phyloP scores from a whole-genome alignment of 1,140 invertebrate genomes.

The Chelonus insularis region DNA sequence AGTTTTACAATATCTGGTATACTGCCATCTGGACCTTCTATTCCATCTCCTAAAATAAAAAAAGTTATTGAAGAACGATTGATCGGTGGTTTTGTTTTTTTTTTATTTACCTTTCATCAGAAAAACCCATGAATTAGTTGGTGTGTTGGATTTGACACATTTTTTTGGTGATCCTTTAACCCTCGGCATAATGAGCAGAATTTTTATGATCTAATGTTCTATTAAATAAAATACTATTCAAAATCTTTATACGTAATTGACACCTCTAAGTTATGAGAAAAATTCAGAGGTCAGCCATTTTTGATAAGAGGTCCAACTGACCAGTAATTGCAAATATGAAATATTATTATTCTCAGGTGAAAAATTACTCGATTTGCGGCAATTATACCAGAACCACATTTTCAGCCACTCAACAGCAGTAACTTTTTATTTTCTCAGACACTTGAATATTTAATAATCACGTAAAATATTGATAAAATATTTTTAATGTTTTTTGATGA shows the following conservation, averaged over 20 bases:
- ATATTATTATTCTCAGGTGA: background rate
- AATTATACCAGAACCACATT: constrained; percentile 1
- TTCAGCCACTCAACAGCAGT: background rate
- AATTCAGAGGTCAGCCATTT: constrained; percentile 43
- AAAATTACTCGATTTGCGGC: background rate
- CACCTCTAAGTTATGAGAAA: too few relatives aligned
- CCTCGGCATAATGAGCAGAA: constrained; percentile 56
- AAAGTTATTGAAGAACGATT: constrained; percentile 18
- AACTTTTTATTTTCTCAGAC: too few relatives aligned
- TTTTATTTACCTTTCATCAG: constrained; percentile 64
- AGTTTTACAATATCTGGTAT: constrained; percentile 75
- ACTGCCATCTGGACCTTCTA: constrained; percentile 61
- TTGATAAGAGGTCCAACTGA: constrained; percentile 23
- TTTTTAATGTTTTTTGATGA: background rate
- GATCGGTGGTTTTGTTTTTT: constrained; percentile 17
- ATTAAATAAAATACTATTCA: constrained; percentile 32
- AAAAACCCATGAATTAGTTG: constrained; percentile 69
- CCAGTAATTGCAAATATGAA: constrained; percentile 2
- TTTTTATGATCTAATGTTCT: constrained; percentile 15
- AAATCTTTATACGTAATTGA: too few relatives aligned
- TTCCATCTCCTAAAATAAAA: constrained; percentile 51
- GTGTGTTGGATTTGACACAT: constrained; percentile 57
- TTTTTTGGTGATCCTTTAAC: constrained; percentile 63
- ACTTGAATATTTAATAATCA: too few relatives aligned
- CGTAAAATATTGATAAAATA: background rate